phyloP scores from a whole-genome alignment of 2,797 vertebrate genomes.

The Phoebastria nigripes region DNA sequence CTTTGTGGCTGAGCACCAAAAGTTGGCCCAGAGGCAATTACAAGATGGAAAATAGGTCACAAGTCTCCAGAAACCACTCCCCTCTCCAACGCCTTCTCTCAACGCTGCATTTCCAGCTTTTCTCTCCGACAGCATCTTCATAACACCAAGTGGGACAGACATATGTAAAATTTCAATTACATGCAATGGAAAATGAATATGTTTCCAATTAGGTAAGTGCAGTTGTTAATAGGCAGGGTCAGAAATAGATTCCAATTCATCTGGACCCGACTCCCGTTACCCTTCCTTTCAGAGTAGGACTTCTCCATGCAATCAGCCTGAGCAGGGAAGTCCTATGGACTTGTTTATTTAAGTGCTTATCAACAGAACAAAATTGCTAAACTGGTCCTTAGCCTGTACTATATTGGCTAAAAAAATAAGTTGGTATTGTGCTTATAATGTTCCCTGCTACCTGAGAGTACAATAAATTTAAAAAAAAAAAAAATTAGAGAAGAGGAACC shows the following conservation, averaged over 20 bases:
- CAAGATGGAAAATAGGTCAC: not conserved
- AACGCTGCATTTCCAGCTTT: not conserved
- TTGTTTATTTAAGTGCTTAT: not conserved
- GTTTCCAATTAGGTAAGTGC: not conserved
- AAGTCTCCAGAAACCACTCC: not conserved
- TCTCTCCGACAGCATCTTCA: not conserved
- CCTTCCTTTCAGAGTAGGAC: not conserved
- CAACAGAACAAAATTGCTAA: not conserved
- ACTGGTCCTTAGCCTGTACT: not conserved
- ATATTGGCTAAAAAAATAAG: not conserved
- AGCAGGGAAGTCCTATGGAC: not conserved
- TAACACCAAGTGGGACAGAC: not conserved
- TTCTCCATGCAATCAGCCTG: not conserved
- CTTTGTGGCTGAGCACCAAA: not conserved
- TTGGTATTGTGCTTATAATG: not conserved
- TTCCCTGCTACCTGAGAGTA: not conserved
- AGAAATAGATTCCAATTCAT: not conserved
- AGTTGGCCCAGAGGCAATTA: not conserved
- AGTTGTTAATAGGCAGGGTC: not conserved
- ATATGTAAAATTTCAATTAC: not conserved
- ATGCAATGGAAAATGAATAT: accelerated
- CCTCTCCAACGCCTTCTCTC: not conserved
- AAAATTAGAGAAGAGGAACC: not conserved
- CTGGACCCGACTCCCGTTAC: accelerated
- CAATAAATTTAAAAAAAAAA: no score